Evolutionary conservation across 2,888 invertebrate genomes (phyloP).

Genomic region (Reticulitermes lucifugus): DNA sequence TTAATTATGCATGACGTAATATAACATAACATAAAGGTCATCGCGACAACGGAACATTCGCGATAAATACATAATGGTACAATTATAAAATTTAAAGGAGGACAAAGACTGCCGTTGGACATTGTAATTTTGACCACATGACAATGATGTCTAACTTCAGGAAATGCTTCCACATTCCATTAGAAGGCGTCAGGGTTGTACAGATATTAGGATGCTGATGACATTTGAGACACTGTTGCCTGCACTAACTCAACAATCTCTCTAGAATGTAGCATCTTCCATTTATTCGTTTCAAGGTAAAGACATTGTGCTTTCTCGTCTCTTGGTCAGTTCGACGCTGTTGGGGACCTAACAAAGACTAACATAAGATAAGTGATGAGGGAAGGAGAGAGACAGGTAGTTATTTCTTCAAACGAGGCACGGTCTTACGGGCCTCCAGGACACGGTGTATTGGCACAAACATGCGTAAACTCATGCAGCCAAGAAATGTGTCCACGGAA

Average conservation of each 20-base stretch:
- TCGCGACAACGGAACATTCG: no score
- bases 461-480: constrained; percentile 1
- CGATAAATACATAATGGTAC: no score
- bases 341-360: no score
- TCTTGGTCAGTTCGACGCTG: neutral
- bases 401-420: neutral
- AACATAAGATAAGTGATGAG: no score
- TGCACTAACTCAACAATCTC: neutral
- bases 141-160: neutral
- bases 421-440: neutral
- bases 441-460: neutral
- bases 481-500: neutral
- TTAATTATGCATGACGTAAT: no score
- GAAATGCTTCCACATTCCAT: neutral
- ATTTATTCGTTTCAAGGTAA: neutral
- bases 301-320: neutral
- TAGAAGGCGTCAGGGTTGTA: neutral
- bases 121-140: no score
- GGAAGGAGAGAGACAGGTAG: neutral
- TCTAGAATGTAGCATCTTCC: neutral
- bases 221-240: neutral
- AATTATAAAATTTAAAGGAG: no score
- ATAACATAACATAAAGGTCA: no score
- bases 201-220: neutral
- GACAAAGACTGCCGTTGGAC: no score